A percentile compares a stretch with the other conserved stretches of the same genome.
Evolutionary conservation across 92 coral and sea anemone genomes (phyloP).

Genomic region (Parazoanthus atlanticus): DNA sequence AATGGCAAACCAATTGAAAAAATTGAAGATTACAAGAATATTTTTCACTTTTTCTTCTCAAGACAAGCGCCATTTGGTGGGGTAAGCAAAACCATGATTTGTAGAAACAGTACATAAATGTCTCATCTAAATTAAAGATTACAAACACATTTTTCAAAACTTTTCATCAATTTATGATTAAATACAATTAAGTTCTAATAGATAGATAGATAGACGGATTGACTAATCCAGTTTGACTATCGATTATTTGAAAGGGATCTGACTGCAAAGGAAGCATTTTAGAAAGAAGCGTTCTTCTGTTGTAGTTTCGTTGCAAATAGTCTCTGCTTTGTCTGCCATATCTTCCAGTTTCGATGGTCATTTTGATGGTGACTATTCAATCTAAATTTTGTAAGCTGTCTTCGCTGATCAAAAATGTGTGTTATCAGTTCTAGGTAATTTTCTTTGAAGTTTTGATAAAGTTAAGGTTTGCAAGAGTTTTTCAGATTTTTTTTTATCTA

Average conservation of each 20-base stretch:
- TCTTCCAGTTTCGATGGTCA: neutral
- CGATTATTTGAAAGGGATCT: neutral
- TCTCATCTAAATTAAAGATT: no score
- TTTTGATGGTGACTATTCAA: neutral
- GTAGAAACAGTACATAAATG: neutral
- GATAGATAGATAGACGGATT: no score
- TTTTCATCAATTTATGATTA: no score
- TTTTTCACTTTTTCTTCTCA: neutral
- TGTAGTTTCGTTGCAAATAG: neutral
- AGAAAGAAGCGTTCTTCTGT: neutral
- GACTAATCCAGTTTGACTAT: neutral
- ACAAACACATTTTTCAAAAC: no score
- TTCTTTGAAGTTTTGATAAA: neutral
- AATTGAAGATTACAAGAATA: neutral
- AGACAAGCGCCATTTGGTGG: neutral
- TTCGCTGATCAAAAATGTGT: neutral
- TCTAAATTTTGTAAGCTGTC: neutral
- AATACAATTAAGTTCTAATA: no score
- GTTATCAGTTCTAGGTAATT: neutral
- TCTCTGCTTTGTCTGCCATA: conserved; percentile 4
- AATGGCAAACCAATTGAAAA: neutral
- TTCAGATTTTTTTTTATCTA: neutral
- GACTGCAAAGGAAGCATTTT: neutral
- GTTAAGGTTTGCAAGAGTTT: no score
- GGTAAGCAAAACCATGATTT: neutral